phyloP scores from a whole-genome alignment of 2,113 vertebrate species.

The Heterocephalus glaber region DNA sequence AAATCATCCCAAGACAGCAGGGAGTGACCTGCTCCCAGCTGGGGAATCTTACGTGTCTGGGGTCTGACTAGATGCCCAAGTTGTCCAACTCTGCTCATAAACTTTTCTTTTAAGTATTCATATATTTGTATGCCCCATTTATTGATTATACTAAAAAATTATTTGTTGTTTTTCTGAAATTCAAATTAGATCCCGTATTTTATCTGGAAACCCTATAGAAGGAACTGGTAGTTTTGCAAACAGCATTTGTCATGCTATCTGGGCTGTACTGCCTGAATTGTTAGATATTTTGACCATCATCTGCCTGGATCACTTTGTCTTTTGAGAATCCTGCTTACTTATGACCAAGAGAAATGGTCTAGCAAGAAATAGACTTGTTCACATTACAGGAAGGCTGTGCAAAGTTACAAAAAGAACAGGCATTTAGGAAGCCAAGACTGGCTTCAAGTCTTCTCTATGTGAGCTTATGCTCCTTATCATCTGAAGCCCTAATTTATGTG shows the following conservation, averaged over 20 bases:
- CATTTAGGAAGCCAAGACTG: not conserved
- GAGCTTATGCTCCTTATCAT: not conserved
- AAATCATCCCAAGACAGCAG: not conserved
- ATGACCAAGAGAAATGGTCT: not conserved
- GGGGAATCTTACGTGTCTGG: accelerated
- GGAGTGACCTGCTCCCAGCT: not conserved
- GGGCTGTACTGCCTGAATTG: not conserved
- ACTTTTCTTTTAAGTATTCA: not conserved
- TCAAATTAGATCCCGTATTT: not conserved
- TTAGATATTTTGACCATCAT: not conserved
- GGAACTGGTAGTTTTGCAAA: not conserved
- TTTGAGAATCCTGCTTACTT: not conserved
- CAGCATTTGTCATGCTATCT: not conserved
- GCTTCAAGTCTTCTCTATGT: not conserved
- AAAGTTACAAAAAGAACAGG: not conserved
- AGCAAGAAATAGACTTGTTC: not conserved
- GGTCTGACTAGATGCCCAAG: not conserved
- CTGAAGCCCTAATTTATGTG: not conserved
- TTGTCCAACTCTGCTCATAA: not conserved
- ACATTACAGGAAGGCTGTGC: not conserved
- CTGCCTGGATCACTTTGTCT: not conserved
- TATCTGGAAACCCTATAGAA: not conserved
- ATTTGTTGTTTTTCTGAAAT: not conserved
- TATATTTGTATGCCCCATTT: not conserved
- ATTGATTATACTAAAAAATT: not conserved